phyloP scores from a whole-genome alignment of 2,797 vertebrate genomes.

The Hypotaenidia philippensis region DNA sequence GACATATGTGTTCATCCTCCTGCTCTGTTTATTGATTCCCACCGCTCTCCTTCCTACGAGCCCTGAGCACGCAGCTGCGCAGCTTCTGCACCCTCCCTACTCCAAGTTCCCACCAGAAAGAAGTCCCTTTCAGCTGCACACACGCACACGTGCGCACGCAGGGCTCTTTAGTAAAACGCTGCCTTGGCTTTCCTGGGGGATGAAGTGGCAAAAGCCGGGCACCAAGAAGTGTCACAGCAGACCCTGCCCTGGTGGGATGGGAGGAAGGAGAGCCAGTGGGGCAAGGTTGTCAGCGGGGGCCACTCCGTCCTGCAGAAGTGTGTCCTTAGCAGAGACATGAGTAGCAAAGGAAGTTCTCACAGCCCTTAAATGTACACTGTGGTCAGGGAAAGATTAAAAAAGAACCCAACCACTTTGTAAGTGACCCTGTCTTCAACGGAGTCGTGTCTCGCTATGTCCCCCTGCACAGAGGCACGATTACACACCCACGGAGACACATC shows the following conservation, averaged over 20 bases:
- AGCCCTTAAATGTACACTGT: constrained; percentile 17
- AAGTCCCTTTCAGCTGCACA: neutral
- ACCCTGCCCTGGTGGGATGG: neutral
- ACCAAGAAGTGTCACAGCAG: neutral
- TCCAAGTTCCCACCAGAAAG: neutral
- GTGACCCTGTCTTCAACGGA: neutral
- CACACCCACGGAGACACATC: neutral
- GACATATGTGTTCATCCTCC: neutral
- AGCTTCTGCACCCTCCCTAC: neutral
- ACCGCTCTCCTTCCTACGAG: neutral
- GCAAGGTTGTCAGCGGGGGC: rapidly evolving
- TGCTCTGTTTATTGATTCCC: constrained; percentile 3
- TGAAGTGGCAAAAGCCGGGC: neutral
- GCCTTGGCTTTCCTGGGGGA: neutral
- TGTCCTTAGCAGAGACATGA: neutral
- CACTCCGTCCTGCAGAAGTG: neutral
- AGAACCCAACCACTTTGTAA: neutral
- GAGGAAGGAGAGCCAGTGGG: neutral
- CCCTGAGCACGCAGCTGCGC: rapidly evolving
- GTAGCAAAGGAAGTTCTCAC: constrained; percentile 56
- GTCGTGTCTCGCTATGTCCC: neutral
- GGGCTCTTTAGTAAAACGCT: neutral
- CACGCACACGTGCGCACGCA: rapidly evolving
- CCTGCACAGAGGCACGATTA: neutral
- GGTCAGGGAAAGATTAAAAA: neutral